Percentiles rank a stretch among this genome's conserved stretches.
Conservation (phyloP, 2,888 invertebrate species). For the Latheticus oryzae region DNA sequence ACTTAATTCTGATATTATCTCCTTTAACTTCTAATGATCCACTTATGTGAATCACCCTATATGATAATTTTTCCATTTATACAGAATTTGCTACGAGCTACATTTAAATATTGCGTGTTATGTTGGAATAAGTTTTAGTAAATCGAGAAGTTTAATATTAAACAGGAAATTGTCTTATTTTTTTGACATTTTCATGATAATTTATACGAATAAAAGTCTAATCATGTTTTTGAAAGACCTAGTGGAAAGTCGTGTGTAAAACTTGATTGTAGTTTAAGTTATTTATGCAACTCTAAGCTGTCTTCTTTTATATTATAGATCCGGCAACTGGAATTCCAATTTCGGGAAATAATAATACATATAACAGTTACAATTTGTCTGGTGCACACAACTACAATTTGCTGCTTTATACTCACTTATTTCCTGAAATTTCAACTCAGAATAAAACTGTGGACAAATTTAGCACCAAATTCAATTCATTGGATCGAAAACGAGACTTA, state of each 20-base stretch:
- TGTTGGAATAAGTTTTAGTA: constrained; percentile 4
- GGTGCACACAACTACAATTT: constrained; percentile 82
- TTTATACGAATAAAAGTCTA: no score
- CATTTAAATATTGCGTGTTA: constrained; percentile 5
- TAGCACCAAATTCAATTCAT: constrained; percentile 43
- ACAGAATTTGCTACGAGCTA: constrained; percentile 7
- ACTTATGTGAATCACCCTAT: no score
- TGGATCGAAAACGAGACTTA: constrained; percentile 55
- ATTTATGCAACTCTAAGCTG: neutral
- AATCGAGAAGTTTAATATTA: neutral
- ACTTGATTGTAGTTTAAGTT: neutral
- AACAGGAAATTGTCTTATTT: neutral
- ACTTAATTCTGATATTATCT: no score
- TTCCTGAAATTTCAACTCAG: constrained; percentile 69
- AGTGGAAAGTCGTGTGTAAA: neutral
- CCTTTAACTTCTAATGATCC: no score
- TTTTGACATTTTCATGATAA: constrained; percentile 2
- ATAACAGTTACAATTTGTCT: constrained; percentile 70
- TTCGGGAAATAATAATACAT: constrained; percentile 70
- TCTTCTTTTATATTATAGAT: constrained; percentile 66
- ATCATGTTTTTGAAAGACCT: no score
- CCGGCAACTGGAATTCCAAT: constrained; percentile 80
- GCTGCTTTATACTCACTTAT: constrained; percentile 79
- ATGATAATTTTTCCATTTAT: no score
- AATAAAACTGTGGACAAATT: constrained; percentile 46